These are phyloP conservation scores for Tragopan temminckii DNA, from an alignment of 2,797 vertebrate species.

Conservation along the genomic window DNA sequence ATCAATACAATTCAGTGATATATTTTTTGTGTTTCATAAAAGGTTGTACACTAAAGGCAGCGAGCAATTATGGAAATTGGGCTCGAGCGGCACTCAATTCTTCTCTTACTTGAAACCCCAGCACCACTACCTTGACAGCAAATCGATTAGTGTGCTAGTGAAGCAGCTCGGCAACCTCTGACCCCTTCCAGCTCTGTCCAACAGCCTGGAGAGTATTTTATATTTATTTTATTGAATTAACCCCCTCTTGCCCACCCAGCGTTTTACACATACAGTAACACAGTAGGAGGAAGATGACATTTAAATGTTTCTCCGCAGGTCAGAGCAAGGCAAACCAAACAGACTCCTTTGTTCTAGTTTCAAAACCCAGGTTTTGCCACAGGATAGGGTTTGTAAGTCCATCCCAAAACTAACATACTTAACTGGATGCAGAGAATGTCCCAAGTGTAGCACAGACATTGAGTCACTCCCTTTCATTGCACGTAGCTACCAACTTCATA, in stretches of 20 bases:
- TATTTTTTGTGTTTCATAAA: slow-evolving; percentile 89
- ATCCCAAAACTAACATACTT: slow-evolving; percentile 64
- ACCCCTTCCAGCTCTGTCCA: slow-evolving; percentile 85
- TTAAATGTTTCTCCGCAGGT: slow-evolving; percentile 42
- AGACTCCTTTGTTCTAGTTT: slow-evolving; percentile 74
- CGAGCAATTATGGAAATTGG: slow-evolving; percentile 92
- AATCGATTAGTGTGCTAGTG: slow-evolving; percentile 88
- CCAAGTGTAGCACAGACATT: not conserved
- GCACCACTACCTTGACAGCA: slow-evolving; percentile 87
- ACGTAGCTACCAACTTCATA: not conserved
- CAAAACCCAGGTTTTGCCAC: slow-evolving; percentile 63
- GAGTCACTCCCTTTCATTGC: slow-evolving; percentile 22
- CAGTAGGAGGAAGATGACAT: slow-evolving; percentile 2
- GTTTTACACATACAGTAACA: slow-evolving; percentile 52
- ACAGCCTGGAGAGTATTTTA: slow-evolving; percentile 88
- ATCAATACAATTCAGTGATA: slow-evolving; percentile 91
- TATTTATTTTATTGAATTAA: slow-evolving; percentile 91
- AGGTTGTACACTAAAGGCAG: slow-evolving; percentile 89
- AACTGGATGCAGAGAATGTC: slow-evolving; percentile 36
- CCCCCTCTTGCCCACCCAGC: slow-evolving; percentile 81
- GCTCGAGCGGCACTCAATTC: slow-evolving; percentile 89
- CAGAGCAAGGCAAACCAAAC: slow-evolving; percentile 41
- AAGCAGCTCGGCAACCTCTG: slow-evolving; percentile 86
- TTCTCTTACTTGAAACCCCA: slow-evolving; percentile 86
- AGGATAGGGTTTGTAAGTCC: slow-evolving; percentile 49